Base-by-base conservation (phyloP, 2,797 vertebrate genomes). In the Scyliorhinus canicula region DNA sequence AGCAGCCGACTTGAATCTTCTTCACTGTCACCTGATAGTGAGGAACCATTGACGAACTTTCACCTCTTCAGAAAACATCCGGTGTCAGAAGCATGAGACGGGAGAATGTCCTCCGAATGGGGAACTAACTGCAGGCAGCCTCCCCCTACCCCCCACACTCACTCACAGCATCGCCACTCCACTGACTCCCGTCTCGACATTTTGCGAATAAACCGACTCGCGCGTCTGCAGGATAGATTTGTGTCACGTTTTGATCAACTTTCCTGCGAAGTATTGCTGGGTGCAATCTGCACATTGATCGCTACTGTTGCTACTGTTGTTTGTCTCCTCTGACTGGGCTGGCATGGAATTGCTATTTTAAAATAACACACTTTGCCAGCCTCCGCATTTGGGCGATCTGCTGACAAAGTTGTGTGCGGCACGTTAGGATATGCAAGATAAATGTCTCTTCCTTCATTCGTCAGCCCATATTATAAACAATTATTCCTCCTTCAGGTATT, bases 41-140 rank as follows among this genome's bases (percentile, higher is more conserved):
- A 88, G 88, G 95, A 95, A 96, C 96, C 96, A 96, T 65, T 97
- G 95, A 71, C 96, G 97, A 96, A 96, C 96, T 96, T 96, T 96
- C 96, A 96, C 96, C 95, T 95, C 74, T 91, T 57, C 93, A 86
- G 93, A 93, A 77, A 63, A 93, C 65, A 93, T 93, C 93, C 93
- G 93, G 93, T 69, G 93, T 69, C 93, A 91, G 60, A 74, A 65
- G 31, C 11, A 55, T 16, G 52, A 57, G 31, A 88, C 14, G 16
- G n/a, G 52, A 57, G 55, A 88, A 16, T 88, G 5, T 21, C 55
- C 60, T n/a, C 35, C 16, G 4, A 55, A 35, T 50, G 9, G 50
- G 47, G 28, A 31, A 31, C 6, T 35, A 14, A 31, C 1, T 57
- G 52, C 0, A 16, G 28, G 12, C 52, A 35, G 14, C 16, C n/a